These are phyloP conservation scores for Cotesia congregata DNA, from an alignment of 2,888 invertebrate species.

Conservation along the genomic window DNA sequence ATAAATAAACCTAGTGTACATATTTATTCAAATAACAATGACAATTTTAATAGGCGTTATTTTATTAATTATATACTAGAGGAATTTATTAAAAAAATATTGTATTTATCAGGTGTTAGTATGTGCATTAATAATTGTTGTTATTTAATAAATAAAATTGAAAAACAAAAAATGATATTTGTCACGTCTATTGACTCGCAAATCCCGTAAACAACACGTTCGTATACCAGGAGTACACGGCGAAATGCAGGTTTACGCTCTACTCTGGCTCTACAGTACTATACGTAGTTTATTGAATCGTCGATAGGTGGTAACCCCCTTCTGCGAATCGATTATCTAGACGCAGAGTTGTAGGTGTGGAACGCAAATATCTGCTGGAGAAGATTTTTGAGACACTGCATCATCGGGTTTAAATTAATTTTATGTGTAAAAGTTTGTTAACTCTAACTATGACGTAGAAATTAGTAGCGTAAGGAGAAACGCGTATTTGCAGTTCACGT, in stretches of 20 bases:
- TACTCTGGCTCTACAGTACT: too few species aligned
- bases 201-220: conserved; percentile 44
- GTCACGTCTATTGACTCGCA: conserved; percentile 48
- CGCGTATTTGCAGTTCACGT: too few species aligned
- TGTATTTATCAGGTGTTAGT: too few species aligned
- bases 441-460: neutral
- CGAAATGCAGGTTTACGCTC: conserved; percentile 31
- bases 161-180: neutral
- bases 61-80: neutral
- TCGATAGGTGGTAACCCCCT: conserved; percentile 34
- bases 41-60: neutral
- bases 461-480: neutral
- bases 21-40: neutral
- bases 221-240: conserved; percentile 54
- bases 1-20: neutral
- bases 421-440: neutral
- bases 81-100: neutral
- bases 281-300: conserved; percentile 28
- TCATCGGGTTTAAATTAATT: neutral
- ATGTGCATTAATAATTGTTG: too few species aligned
- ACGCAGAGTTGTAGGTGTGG: neutral
- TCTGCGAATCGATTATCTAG: neutral
- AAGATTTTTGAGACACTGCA: neutral
- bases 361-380: neutral
- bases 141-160: neutral